Evolutionary conservation across 2,888 invertebrate genomes (phyloP), one percentile per base, ranked within the genome.

Genomic region (Orthosia cruda): DNA sequence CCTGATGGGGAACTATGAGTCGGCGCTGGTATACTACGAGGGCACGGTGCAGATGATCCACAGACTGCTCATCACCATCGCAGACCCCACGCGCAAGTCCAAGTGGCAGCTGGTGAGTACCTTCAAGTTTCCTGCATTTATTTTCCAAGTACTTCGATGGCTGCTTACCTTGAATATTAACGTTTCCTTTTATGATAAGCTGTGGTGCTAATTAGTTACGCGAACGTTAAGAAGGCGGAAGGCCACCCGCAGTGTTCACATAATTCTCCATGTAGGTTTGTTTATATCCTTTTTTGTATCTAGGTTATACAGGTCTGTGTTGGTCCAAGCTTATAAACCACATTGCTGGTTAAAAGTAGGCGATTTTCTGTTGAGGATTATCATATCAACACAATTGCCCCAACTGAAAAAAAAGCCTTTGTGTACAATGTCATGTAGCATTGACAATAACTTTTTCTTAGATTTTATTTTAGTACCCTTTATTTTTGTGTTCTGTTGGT

Each of bases 1-100:
- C 80, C 97, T 99, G 91, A 98, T 99, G 93, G 99, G 99, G 32
- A 99, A 99, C 95, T 99, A 99, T 93, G 99, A 99, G 92, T 98
- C 98, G 82, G 98, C 99, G 40, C 97, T 98, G 86, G 98, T 99
- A 75, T 99, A 99, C 95, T 99, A 99, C 93, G 98, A 99, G 94
- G 99, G 99, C 69, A 98, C 98, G 15, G 97, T 99, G 75, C 99
- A 99, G 93, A 98, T 99, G 97, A 98, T 99, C 89, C 98, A 98
- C 89, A 97, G 98, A 89, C 97, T 99, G 77, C 97, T 99, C 61
- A 97, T 97, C 49, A 98, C 98, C 69, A 98, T 99, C 80, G 97
- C 97, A 18, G 99, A 99, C 94, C 98, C 98, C 54, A 97, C 98
- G 76, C 97, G 98, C 81, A 98, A 98, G 94, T 98, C 98, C 77